These are phyloP conservation scores for Halictus rubicundus DNA, from an alignment of 1,140 invertebrate species.

Conservation along the genomic window DNA sequence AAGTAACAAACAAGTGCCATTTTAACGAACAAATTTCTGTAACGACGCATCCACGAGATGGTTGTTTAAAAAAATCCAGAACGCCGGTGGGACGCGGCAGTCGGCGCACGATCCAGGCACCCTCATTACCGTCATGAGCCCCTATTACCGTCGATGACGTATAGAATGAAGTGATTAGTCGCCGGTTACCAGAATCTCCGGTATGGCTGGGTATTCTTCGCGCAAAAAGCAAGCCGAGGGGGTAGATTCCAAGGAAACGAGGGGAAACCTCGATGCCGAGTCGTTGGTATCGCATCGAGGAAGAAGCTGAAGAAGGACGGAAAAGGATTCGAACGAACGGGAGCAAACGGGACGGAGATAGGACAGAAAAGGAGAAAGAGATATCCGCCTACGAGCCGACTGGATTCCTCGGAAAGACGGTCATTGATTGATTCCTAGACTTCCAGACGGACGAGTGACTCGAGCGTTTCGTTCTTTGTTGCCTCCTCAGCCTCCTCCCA, in stretches of 20 bases:
- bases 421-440: constrained; percentile 57
- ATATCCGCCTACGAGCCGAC: constrained; percentile 49
- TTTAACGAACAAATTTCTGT: background rate
- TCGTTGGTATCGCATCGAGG: constrained; percentile 1
- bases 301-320: background rate
- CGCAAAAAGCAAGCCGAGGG: constrained; percentile 21
- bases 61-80: background rate
- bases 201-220: background rate
- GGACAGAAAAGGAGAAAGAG: background rate
- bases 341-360: background rate
- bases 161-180: constrained; percentile 54
- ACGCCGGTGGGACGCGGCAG: background rate
- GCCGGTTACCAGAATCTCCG: constrained; percentile 15
- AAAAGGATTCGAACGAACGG: background rate
- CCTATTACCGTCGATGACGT: constrained; percentile 36
- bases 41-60: no score
- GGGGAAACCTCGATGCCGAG: background rate
- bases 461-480: constrained; percentile 21
- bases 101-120: background rate
- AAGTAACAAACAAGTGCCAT: no score
- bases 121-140: constrained; percentile 35
- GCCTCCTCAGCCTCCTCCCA: background rate
- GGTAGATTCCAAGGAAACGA: constrained; percentile 45
- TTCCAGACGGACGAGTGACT: constrained; percentile 31
- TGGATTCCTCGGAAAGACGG: constrained; percentile 51